phyloP scores from a whole-genome alignment of 2,797 vertebrate genomes.

The Sphenopsis melanotis region DNA sequence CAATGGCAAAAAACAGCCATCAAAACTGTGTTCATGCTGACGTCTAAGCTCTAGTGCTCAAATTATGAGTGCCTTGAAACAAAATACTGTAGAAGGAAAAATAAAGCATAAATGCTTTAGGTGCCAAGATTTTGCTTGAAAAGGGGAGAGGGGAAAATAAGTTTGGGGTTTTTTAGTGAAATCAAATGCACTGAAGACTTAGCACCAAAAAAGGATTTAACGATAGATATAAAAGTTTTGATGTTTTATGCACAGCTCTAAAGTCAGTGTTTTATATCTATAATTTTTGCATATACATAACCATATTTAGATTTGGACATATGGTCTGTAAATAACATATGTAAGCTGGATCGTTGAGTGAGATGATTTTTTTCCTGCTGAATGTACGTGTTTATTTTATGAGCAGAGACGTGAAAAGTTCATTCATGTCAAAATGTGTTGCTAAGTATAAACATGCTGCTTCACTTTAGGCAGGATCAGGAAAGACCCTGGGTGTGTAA shows the following conservation, averaged over 20 bases:
- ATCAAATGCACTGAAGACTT: not conserved
- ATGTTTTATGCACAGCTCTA: not conserved
- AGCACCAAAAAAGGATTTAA: not conserved
- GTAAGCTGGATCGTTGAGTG: slow-evolving; percentile 24
- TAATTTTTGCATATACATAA: slow-evolving; percentile 31
- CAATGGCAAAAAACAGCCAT: slow-evolving; percentile 39
- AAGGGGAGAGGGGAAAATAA: not conserved
- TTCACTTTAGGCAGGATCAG: slow-evolving; percentile 67
- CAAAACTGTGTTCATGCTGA: slow-evolving; percentile 29
- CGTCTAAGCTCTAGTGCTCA: slow-evolving; percentile 48
- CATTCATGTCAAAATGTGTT: slow-evolving; percentile 68
- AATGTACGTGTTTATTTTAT: slow-evolving; percentile 69
- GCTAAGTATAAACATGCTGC: slow-evolving; percentile 68
- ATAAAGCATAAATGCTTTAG: not conserved
- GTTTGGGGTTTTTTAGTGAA: not conserved
- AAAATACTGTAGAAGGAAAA: slow-evolving; percentile 37
- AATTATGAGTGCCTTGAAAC: slow-evolving; percentile 49
- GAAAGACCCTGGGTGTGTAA: slow-evolving; percentile 62
- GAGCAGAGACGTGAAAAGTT: slow-evolving; percentile 69
- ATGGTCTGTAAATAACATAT: slow-evolving; percentile 55
- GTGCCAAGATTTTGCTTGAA: not conserved
- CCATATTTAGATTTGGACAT: slow-evolving; percentile 39
- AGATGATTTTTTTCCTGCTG: slow-evolving; percentile 48
- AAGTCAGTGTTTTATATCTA: slow-evolving; percentile 12
- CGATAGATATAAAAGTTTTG: not conserved